phyloP scores from a whole-genome alignment of 2,888 invertebrate species.

The Blera fallax region DNA sequence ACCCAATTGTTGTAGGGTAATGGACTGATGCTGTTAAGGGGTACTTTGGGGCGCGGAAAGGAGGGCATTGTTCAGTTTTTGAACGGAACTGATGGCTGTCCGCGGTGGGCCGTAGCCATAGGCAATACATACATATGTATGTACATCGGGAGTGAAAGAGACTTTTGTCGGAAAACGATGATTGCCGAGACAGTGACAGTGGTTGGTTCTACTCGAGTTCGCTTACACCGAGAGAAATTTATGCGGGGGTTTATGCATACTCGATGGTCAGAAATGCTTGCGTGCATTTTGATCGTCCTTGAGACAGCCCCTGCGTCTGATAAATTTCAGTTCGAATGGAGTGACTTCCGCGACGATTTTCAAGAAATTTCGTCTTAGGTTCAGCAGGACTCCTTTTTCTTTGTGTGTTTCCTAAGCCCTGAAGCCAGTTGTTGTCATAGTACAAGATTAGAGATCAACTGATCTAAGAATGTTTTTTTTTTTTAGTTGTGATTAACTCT shows the following conservation, averaged over 20 bases:
- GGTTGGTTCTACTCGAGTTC: not conserved
- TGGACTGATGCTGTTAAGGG: constrained; percentile 65
- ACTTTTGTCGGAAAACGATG: constrained; percentile 39
- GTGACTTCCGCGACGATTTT: no score
- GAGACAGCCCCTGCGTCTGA: no score
- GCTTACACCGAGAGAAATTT: constrained; percentile 46
- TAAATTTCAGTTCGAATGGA: no score
- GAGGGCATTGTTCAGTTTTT: constrained; percentile 35
- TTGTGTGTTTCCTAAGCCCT: no score
- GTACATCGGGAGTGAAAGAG: not conserved
- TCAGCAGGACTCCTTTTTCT: no score
- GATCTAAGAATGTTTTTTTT: no score
- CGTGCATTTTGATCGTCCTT: not conserved
- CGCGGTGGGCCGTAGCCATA: not conserved
- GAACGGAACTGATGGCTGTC: constrained; percentile 38
- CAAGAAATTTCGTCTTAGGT: no score
- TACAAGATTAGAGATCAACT: no score
- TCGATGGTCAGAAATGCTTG: not conserved
- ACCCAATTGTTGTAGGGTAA: constrained; percentile 69
- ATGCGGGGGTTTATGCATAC: not conserved
- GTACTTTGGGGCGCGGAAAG: not conserved
- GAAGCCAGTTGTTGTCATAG: no score
- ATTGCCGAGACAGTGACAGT: constrained; percentile 50
- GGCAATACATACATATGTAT: not conserved
- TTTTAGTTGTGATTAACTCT: no score